phyloP scores from a whole-genome alignment of 2,113 vertebrate species.

The Carlito syrichta region DNA sequence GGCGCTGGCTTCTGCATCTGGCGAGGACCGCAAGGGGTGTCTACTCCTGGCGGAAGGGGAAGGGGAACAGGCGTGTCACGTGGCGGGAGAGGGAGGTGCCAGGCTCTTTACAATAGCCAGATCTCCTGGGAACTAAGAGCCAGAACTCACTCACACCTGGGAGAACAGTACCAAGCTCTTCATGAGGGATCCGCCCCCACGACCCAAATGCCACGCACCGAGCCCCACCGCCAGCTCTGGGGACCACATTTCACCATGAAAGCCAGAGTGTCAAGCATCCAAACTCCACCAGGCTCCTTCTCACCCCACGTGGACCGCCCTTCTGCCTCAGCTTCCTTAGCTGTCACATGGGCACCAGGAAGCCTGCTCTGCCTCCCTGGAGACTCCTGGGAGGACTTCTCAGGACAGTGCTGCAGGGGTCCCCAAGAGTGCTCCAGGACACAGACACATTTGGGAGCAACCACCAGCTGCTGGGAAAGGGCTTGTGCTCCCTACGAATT shows the following conservation, averaged over 20 bases:
- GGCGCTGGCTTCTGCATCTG: neutral
- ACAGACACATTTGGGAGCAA: neutral
- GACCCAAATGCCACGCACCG: no score
- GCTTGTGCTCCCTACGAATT: no score
- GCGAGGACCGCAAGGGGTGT: neutral
- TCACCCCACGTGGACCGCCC: neutral
- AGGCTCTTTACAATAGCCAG: no score
- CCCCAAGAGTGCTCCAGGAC: neutral
- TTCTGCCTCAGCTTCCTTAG: neutral
- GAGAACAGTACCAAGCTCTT: no score
- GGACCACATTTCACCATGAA: no score
- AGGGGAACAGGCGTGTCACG: neutral
- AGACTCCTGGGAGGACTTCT: neutral
- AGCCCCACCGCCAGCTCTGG: no score
- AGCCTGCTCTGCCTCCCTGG: neutral
- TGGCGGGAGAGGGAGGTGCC: neutral
- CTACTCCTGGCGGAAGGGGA: neutral
- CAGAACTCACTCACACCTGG: no score
- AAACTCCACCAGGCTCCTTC: no score
- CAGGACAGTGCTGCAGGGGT: no score
- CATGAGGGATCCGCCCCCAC: no score
- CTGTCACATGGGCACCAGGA: neutral
- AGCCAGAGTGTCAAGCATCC: no score
- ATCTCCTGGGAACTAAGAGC: no score
- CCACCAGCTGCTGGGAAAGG: neutral